Evolutionary conservation across 1,140 invertebrate genomes (phyloP), one percentile per base, ranked within the genome.

Genomic region (Drosophila varians): DNA sequence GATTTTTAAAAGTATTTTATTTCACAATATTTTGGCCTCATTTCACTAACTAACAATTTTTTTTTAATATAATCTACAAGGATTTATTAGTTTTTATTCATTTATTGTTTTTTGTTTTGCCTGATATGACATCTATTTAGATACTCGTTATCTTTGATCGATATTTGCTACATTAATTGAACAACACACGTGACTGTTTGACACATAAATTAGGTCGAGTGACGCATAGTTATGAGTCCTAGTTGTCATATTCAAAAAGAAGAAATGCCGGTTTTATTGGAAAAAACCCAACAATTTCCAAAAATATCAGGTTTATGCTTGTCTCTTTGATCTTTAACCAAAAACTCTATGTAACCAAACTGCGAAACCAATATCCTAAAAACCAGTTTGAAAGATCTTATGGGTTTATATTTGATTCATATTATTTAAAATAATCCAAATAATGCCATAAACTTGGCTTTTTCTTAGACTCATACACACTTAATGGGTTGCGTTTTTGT

Each of bases 141-240:
- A 38, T 6, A 38, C n/a, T 16, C n/a, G n/a, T 70, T 47, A 70
- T 49, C 40, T 49, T 5, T 18, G 19, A 55, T 61, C 23, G 48
- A 51, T 70, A 40, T 25, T 51, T 31, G 38, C 42, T 70, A 71
- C 57, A 38, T 46, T 1, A 4, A 46, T 19, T 43, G 25, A 51
- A 45, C 65, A 46, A 21, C 26, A 51, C 65, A 70, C 53, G 65
- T 71, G 65, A 46, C 46, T 46, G 21, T 48, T 49, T 51, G 65
- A 34, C 48, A 70, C 42, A 46, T 60, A 70, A 71, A 70, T 70
- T 58, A 60, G 54, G 45, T 57, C 51, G 21, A 34, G 19, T 66
- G 61, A 55, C 65, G 66, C 36, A 38, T 38, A 7, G 36, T 4
- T 38, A 38, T 36, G 34, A 14, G 7, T 38, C 28, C 28, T 9